A percentile compares a stretch with the other conserved stretches of the same genome.
Evolutionary conservation across 2,888 invertebrate genomes (phyloP).

Genomic region (Scrobipalpa costella): DNA sequence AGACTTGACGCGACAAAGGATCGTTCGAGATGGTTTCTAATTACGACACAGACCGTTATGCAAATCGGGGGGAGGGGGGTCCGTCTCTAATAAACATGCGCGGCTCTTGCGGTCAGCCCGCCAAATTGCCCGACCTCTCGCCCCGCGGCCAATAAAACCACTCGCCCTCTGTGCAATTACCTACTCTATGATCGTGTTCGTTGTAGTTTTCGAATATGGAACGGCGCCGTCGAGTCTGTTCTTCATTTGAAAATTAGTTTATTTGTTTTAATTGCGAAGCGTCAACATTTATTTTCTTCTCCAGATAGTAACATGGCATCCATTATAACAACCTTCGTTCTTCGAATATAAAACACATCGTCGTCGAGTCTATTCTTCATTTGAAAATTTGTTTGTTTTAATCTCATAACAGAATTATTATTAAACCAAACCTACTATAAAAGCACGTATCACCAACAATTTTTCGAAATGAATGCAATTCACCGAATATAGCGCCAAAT

Average conservation of each 20-base stretch:
- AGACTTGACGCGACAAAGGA: slow-evolving; percentile 74
- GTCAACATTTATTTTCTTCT: not conserved
- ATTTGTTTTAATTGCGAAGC: not conserved
- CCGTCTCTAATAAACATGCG: slow-evolving; percentile 79
- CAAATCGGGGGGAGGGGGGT: slow-evolving; percentile 65
- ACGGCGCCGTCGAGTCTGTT: slow-evolving; percentile 4
- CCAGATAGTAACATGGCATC: not conserved
- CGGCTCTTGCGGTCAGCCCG: slow-evolving; percentile 73
- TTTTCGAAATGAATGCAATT: not conserved
- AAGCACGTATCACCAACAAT: not conserved
- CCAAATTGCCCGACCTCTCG: slow-evolving; percentile 69
- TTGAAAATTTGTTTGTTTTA: too few relatives aligned
- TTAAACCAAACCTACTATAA: too few relatives aligned
- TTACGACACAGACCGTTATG: slow-evolving; percentile 79
- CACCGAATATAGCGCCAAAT: not conserved
- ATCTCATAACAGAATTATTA: too few relatives aligned
- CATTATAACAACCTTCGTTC: too few relatives aligned
- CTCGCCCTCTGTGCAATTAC: slow-evolving; percentile 19
- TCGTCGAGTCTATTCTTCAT: too few relatives aligned
- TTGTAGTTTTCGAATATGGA: slow-evolving; percentile 12
- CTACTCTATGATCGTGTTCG: slow-evolving; percentile 31
- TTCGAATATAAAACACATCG: too few relatives aligned
- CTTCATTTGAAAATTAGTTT: not conserved
- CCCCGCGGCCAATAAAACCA: slow-evolving; percentile 36
- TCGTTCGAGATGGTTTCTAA: slow-evolving; percentile 79